Percentiles rank a stretch among this genome's conserved stretches.
These are phyloP conservation scores for Spheniscus humboldti DNA, from an alignment of 2,797 vertebrate species.

Conservation along the genomic window DNA sequence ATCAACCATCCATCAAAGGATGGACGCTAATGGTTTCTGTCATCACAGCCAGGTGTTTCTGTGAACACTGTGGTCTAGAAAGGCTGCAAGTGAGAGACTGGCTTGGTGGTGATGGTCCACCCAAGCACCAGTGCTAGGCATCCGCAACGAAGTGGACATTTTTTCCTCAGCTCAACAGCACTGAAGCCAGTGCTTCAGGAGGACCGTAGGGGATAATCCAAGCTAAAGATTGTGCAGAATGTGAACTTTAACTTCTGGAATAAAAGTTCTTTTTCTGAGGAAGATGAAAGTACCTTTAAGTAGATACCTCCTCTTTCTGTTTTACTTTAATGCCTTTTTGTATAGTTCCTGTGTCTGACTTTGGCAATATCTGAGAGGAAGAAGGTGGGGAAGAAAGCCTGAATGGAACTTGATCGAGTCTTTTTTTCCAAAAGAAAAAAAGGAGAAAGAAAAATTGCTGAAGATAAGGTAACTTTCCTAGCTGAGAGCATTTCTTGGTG, in stretches of 20 bases:
- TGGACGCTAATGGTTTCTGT: background rate
- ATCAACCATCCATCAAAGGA: background rate
- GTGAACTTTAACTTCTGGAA: background rate
- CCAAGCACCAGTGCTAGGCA: background rate
- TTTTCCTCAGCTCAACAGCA: background rate
- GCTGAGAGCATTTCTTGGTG: background rate
- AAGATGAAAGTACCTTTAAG: constrained; percentile 1
- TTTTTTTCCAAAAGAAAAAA: background rate
- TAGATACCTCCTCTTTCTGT: background rate
- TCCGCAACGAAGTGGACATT: background rate
- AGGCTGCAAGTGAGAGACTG: background rate
- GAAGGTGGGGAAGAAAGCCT: background rate
- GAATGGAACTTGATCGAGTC: background rate
- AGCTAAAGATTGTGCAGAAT: background rate
- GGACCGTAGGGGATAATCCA: background rate
- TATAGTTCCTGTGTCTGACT: background rate
- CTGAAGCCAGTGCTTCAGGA: background rate
- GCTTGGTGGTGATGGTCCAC: background rate
- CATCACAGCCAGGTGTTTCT: background rate
- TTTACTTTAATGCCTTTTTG: background rate
- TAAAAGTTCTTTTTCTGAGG: background rate
- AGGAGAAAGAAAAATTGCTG: background rate
- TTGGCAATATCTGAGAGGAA: background rate
- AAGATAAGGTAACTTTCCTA: background rate
- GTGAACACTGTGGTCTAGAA: background rate